Percentiles rank a stretch among this genome's conserved stretches.
These are phyloP conservation scores for Bursaphelenchus mucronatus DNA, from an alignment of 1,140 invertebrate species.

Conservation along the genomic window DNA sequence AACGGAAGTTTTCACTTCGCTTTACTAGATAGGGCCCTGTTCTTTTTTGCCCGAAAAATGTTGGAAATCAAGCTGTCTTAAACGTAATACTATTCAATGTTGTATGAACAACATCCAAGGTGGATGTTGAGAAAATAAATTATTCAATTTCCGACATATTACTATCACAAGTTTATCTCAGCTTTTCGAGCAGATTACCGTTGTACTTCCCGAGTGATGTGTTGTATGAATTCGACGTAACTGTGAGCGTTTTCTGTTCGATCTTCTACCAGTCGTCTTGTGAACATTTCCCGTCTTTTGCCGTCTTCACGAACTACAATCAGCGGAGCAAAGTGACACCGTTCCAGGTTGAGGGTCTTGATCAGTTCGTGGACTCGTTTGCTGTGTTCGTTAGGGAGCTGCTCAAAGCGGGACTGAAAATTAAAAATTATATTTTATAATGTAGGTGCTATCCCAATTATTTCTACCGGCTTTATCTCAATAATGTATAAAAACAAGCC, in stretches of 20 bases:
- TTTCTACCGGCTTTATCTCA: not conserved
- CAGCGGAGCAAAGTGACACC: conserved; percentile 73
- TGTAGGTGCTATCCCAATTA: not conserved
- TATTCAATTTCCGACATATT: no score
- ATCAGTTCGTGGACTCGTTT: conserved; percentile 76
- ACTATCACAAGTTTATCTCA: not conserved
- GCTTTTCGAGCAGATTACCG: conserved; percentile 24
- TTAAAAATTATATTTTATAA: conserved; percentile 32
- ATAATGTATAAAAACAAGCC: no score
- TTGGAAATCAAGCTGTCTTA: no score
- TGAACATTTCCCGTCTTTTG: conserved; percentile 74
- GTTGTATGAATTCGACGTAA: conserved; percentile 96
- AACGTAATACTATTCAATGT: no score
- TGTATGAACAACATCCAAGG: no score
- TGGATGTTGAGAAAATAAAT: no score
- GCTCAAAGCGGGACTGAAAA: conserved; percentile 72
- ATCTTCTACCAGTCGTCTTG: conserved; percentile 86
- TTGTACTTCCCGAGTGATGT: conserved; percentile 66
- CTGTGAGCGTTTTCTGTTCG: conserved; percentile 84
- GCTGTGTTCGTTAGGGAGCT: conserved; percentile 73
- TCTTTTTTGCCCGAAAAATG: no score
- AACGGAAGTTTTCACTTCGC: no score
- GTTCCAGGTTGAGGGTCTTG: conserved; percentile 75
- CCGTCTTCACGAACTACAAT: conserved; percentile 85
- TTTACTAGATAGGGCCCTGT: no score